These are phyloP conservation scores for Linnaemya vulpina DNA, from an alignment of 2,888 invertebrate genomes.

Conservation along the genomic window DNA sequence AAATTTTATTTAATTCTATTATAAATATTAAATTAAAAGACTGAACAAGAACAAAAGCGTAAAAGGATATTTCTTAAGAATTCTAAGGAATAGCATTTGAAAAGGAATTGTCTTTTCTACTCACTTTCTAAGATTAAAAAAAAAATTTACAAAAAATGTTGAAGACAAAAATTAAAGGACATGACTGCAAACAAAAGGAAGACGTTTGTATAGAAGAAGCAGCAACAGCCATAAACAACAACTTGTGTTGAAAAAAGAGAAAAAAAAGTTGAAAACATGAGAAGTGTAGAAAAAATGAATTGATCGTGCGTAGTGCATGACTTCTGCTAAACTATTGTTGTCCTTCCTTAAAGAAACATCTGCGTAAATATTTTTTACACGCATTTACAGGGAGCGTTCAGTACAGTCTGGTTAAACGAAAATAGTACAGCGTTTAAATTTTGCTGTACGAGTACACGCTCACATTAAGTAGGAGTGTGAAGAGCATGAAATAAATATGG, in stretches of 20 bases:
- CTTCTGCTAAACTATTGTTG: constrained; percentile 38
- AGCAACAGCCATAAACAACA: constrained; percentile 11
- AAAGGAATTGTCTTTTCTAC: constrained; percentile 55
- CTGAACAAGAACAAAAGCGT: constrained; percentile 32
- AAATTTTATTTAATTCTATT: constrained; percentile 59
- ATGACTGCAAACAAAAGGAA: constrained; percentile 42
- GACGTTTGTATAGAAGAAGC: constrained; percentile 38
- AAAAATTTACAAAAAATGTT: constrained; percentile 16
- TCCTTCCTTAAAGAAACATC: constrained; percentile 67
- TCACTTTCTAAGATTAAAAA: constrained; percentile 21
- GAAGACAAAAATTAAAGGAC: constrained; percentile 34
- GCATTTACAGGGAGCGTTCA: background rate
- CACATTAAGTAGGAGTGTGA: constrained; percentile 56
- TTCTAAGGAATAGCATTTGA: constrained; percentile 42
- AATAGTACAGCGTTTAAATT: background rate
- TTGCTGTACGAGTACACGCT: background rate
- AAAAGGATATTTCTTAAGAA: constrained; percentile 60
- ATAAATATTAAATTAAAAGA: constrained; percentile 40
- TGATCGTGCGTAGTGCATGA: constrained; percentile 72
- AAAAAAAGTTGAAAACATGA: background rate
- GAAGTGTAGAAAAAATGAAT: constrained; percentile 61
- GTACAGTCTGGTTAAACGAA: constrained; percentile 37
- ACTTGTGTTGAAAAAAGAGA: constrained; percentile 49
- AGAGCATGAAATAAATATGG: constrained; percentile 34
- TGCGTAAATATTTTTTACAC: constrained; percentile 68